These are phyloP conservation scores for Chanos chanos DNA, from an alignment of 2,797 vertebrate species.

Conservation along the genomic window DNA sequence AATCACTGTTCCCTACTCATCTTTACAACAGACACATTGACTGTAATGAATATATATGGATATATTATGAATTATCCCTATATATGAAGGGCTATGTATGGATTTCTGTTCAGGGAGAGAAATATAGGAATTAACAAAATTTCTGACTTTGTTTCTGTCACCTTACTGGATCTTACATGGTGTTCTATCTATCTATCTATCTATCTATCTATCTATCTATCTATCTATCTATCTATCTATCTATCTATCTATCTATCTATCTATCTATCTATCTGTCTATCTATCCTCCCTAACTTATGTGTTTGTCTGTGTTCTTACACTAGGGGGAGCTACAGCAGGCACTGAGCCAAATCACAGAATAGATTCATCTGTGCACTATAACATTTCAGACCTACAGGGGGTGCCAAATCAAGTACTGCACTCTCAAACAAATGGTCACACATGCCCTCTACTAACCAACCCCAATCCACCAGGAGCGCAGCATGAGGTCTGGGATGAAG, in stretches of 20 bases:
- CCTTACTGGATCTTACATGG: too few species aligned
- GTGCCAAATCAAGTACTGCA: conserved; percentile 60
- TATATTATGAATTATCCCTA: too few species aligned
- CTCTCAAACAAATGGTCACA: conserved; percentile 71
- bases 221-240: too few species aligned
- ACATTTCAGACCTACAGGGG: conserved; percentile 91
- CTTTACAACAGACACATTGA: too few species aligned
- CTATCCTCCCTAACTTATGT: neutral
- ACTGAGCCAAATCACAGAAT: conserved; percentile 85
- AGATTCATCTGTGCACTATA: conserved; percentile 86
- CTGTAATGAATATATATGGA: too few species aligned
- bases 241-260: neutral
- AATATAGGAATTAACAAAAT: too few species aligned
- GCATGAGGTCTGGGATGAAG: conserved; percentile 71
- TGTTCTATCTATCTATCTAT: too few species aligned
- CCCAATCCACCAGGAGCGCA: conserved; percentile 50
- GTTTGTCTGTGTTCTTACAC: neutral
- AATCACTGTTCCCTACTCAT: too few species aligned
- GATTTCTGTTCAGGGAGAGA: too few species aligned
- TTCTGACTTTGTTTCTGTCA: too few species aligned
- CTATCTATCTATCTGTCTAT: neutral
- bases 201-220: too few species aligned
- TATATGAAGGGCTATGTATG: too few species aligned
- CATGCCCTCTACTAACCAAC: conserved; percentile 43
- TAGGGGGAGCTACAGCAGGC: conserved; percentile 70